Evolutionary conservation across 2,888 invertebrate species (phyloP), one percentile per base, ranked within the genome.

Genomic region (Alentia gelatinosa): DNA sequence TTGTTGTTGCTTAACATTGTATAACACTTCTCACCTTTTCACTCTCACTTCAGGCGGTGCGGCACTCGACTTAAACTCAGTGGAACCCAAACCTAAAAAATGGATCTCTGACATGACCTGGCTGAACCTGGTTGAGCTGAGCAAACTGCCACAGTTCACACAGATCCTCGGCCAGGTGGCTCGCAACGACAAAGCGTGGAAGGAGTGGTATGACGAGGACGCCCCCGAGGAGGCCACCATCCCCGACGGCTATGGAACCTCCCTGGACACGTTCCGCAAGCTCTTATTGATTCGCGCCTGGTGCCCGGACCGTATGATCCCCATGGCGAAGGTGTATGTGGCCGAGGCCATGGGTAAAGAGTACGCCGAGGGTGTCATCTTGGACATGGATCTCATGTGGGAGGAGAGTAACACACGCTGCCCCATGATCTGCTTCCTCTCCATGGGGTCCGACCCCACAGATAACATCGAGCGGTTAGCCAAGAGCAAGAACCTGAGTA

Each of bases 391-490:
- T 96, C 97, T 97, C 0, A 98, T 98, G 56, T 98, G 98, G 98
- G 97, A 97, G 39, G 99, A 99, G 96, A 98, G 98, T 0, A 98
- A 98, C 95, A 97, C 98, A 0, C 97, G 98, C 42, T 97, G 98
- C 0, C 99, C 99, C 0, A 97, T 99, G 35, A 98, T 99, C 93
- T 99, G 99, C 94, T 98, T 99, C 94, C 96, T 99, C 30, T 98
- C 99, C 0, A 98, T 98, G 94, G 99, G 99, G 0, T 99, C 99
- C 0, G 99, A 99, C 97, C 99, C 99, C 0, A 98, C 99, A n/a
- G 98, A 98, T 15, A 98, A 99, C 96, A 98, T 99, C 92, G 98
- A 98, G 68, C 96, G 97, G 15, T 96, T 99, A 86, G 98, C 99
- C 0, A 99, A 99, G 96, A 97, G 97, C 90, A 98, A 98, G 96